Base-by-base conservation (phyloP, 2,888 invertebrate genomes). In the Dicyrtomina minuta region DNA sequence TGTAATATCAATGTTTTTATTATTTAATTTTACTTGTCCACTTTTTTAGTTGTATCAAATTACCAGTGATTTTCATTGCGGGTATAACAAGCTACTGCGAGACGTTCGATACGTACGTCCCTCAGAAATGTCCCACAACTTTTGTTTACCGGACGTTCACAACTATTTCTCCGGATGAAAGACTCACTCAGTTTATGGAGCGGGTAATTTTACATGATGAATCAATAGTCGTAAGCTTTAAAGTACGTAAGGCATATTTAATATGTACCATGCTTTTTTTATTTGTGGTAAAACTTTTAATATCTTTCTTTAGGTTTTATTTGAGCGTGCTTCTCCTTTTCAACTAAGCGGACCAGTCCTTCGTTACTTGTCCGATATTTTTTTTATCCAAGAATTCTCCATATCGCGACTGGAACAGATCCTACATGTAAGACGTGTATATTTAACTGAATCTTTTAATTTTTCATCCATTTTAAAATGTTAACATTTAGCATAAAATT, bases 221-320 rank as follows among this genome's bases (percentile, higher is more conserved):
- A 62, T 43, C 4, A 41, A 44, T 43, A 10, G 44, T 43, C 46
- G 12, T 58, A 17, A 17, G 22, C 10, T 6, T 56, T 17, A n/a
- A 17, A 27, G 10, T 27, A 13, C 39, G 26, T 17, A 55, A 66
- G 24, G 15, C 43, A n/a, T 66, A 17, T 5, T 17, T 56, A 13
- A 39, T 27, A 53, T 56, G 20, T 17, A 10, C n/a, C n/a, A n/a
- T n/a, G n/a, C n/a, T n/a, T n/a, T n/a, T n/a, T n/a, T n/a, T n/a
- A n/a, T n/a, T n/a, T n/a, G n/a, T n/a, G n/a, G n/a, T n/a, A n/a
- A n/a, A n/a, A n/a, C n/a, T n/a, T n/a, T n/a, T n/a, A n/a, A n/a
- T n/a, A n/a, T n/a, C n/a, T n/a, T n/a, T n/a, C n/a, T 53, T 60
- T 67, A 76, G 76, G 24, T 72, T 53, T 39, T 77, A 15, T 71